A percentile compares a stretch with the other conserved stretches of the same genome.
These are phyloP conservation scores for Perizoma affinitatum DNA, from an alignment of 2,888 invertebrate species.

Conservation along the genomic window DNA sequence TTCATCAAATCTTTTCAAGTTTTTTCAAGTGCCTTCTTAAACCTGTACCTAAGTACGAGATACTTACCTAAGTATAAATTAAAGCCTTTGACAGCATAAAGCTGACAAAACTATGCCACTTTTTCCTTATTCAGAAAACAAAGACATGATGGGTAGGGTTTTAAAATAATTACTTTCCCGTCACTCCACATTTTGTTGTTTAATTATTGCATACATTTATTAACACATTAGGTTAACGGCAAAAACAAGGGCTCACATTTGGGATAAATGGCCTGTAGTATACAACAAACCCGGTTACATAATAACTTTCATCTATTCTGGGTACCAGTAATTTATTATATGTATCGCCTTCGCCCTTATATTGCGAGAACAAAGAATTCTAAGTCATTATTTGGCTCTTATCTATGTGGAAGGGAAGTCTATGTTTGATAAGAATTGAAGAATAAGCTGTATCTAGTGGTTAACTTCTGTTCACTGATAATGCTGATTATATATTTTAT, in stretches of 20 bases:
- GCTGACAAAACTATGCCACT: not conserved
- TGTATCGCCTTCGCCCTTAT: slow-evolving; percentile 60
- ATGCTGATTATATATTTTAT: too few relatives aligned
- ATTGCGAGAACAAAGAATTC: slow-evolving; percentile 58
- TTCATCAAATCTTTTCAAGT: too few relatives aligned
- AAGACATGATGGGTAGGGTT: slow-evolving; percentile 42
- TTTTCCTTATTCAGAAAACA: slow-evolving; percentile 3
- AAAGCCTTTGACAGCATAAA: too few relatives aligned
- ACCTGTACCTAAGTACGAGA: too few relatives aligned
- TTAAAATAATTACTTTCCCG: slow-evolving; percentile 68
- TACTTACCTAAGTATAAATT: too few relatives aligned
- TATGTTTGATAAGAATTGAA: slow-evolving; percentile 28
- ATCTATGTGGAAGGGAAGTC: slow-evolving; percentile 39
- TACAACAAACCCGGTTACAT: slow-evolving; percentile 27
- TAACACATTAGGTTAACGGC: slow-evolving; percentile 77
- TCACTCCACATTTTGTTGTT: slow-evolving; percentile 69
- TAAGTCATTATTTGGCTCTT: slow-evolving; percentile 50
- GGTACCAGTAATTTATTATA: slow-evolving; percentile 56
- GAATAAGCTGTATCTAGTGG: too few relatives aligned
- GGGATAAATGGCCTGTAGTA: slow-evolving; percentile 68
- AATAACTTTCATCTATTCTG: slow-evolving; percentile 19
- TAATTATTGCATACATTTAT: slow-evolving; percentile 80
- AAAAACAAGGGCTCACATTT: slow-evolving; percentile 74
- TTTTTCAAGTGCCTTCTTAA: too few relatives aligned
- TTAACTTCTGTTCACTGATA: too few relatives aligned